Conservation (phyloP, 30 jellyfish, hydroid and myxozoan genomes). For the Kudoa iwatai region DNA sequence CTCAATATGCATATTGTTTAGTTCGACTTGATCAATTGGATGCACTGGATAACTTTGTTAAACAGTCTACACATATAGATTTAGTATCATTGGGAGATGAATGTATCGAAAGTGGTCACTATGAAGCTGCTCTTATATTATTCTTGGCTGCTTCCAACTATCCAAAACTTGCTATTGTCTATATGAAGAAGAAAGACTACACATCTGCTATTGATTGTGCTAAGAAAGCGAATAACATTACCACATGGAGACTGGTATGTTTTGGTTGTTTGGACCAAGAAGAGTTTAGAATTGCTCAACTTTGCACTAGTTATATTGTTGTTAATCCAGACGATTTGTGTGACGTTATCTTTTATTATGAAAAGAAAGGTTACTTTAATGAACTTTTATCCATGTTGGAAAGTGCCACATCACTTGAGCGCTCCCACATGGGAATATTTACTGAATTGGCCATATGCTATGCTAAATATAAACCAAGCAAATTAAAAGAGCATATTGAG, state of each 20-base stretch:
- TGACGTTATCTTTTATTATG: conserved; percentile 65
- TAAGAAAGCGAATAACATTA: conserved; percentile 70
- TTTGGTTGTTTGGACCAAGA: conserved; percentile 80
- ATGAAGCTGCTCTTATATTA: conserved; percentile 60
- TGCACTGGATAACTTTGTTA: conserved; percentile 51
- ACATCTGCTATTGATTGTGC: conserved; percentile 97
- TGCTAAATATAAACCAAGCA: conserved; percentile 64
- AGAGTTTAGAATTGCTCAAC: conserved; percentile 90
- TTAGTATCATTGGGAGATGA: conserved; percentile 85
- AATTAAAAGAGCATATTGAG: conserved; percentile 83
- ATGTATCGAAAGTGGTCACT: conserved; percentile 48
- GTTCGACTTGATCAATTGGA: conserved; percentile 80
- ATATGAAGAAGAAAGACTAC: conserved; percentile 43
- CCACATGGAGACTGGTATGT: conserved; percentile 86
- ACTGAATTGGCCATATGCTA: conserved; percentile 76
- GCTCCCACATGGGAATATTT: conserved; percentile 99
- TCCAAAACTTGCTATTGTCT: conserved; percentile 71
- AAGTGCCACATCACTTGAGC: conserved; percentile 87
- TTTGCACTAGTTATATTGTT: conserved; percentile 80
- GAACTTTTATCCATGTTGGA: conserved; percentile 76
- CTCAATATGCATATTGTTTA: conserved; percentile 47
- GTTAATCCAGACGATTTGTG: conserved; percentile 91
- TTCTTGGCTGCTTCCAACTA: conserved; percentile 60
- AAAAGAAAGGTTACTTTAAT: conserved; percentile 75
- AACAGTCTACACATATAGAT: conserved; percentile 69